Percentiles rank a stretch among this genome's conserved stretches.
phyloP scores from a whole-genome alignment of 2,888 invertebrate genomes.

The Xestia xanthographa region DNA sequence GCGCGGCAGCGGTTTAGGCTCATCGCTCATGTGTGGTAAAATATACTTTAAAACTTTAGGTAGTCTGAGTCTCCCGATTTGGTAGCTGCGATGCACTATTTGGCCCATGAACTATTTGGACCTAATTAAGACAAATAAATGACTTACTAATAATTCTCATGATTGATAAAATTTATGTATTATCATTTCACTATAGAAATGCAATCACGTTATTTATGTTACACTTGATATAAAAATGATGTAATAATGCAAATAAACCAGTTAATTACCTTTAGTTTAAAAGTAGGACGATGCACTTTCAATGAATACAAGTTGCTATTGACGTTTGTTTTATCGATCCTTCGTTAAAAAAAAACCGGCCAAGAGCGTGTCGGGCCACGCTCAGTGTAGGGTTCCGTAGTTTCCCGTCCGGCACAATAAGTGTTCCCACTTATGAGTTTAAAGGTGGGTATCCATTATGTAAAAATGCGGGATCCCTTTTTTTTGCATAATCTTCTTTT shows the following conservation, averaged over 20 bases:
- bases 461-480: no score
- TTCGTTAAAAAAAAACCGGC: no score
- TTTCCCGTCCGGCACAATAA: no score
- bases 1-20: no score
- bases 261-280: neutral
- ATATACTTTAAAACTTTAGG: neutral
- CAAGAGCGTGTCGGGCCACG: no score
- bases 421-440: no score
- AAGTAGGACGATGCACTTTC: neutral
- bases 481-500: no score
- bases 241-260: neutral
- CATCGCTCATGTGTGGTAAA: neutral
- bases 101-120: neutral
- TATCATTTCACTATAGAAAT: no score
- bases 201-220: neutral
- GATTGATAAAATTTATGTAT: neutral
- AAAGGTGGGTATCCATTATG: no score
- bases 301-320: neutral
- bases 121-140: no score
- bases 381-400: no score
- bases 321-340: neutral
- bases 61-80: neutral
- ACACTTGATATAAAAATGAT: neutral
- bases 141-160: no score
- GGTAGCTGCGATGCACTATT: neutral